phyloP scores from a whole-genome alignment of 2,113 vertebrate genomes.

The Macrotus californicus region DNA sequence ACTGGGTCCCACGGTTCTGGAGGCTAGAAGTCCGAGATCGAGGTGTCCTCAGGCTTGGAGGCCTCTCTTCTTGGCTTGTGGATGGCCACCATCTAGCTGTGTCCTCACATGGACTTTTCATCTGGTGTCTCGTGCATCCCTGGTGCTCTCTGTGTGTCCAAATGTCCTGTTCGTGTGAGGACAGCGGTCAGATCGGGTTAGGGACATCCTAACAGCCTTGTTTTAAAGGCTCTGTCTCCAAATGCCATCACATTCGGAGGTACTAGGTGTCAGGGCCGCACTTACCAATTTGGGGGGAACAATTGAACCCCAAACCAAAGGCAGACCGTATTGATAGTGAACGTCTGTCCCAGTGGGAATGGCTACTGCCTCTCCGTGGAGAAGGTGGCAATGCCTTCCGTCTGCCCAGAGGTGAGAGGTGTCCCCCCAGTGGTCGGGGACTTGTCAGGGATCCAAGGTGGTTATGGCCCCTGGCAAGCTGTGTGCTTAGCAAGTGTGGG shows the following conservation, averaged over 20 bases:
- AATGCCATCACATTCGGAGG: neutral
- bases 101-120: too few relatives aligned
- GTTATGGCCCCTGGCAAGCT: neutral
- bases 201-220: too few relatives aligned
- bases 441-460: neutral
- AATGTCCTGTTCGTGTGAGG: too few relatives aligned
- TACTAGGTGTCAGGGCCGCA: neutral
- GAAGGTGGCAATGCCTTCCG: neutral
- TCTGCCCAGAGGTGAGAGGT: neutral
- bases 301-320: neutral
- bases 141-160: too few relatives aligned
- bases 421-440: neutral
- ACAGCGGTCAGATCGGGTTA: too few relatives aligned
- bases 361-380: neutral
- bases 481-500: neutral
- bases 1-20: neutral
- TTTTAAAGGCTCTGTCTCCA: too few relatives aligned
- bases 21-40: neutral
- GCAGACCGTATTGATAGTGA: neutral
- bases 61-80: too few relatives aligned
- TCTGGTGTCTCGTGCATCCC: too few relatives aligned
- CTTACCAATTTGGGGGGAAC: neutral
- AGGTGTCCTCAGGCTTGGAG: too few relatives aligned
- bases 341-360: neutral
- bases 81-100: too few relatives aligned